Base-by-base conservation (phyloP, 2,888 invertebrate genomes). In the Thera britannica region DNA sequence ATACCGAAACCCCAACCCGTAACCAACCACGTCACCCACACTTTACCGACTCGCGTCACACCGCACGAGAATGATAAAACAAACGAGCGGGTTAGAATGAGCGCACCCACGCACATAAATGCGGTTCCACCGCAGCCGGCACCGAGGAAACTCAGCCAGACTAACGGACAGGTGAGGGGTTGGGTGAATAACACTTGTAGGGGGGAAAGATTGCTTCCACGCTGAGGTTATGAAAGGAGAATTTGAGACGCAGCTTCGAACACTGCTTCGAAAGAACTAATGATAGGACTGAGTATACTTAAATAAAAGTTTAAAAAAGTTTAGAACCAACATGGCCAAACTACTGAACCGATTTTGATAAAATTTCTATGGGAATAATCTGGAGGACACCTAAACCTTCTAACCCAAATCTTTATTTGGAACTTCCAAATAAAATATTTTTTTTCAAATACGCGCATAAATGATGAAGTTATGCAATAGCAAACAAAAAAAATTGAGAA, bases 91-190 rank as follows among this genome's bases (percentile, higher is more conserved):
- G 60, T 83, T 82, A 80, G 54, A 59, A 59, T 46, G 67, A 70
- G 7, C 67, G 70, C 73, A 75, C 72, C 72, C 63, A 72, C 75
- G 62, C 70, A 74, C 57, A 66, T 72, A 68, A 70, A 41, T 56
- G 12, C 70, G 44, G 66, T 64, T 1, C 72, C 72, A 58, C 94
- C 93, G 70, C 92, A 92, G 80, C 94, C 94, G 4, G 94, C 94
- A 71, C 94, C 94, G 57, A 83, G 93, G 76, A 87, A 87, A 82
- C 84, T 94, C 74, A 93, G 93, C 79, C 91, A 91, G 65, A 57
- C 41, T 23, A 92, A 92, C 57, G 90, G 90, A 83, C 91, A 90
- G 91, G 93, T 90, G 86, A 89, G 86, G 65, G 65, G 23, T 62
- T 57, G 1, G 34, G 52, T 52, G 52, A 52, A 23, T 7, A 49